A percentile compares a stretch with the other conserved stretches of the same genome.
phyloP scores from a whole-genome alignment of 2,888 invertebrate genomes.

The Drosophila dives region DNA sequence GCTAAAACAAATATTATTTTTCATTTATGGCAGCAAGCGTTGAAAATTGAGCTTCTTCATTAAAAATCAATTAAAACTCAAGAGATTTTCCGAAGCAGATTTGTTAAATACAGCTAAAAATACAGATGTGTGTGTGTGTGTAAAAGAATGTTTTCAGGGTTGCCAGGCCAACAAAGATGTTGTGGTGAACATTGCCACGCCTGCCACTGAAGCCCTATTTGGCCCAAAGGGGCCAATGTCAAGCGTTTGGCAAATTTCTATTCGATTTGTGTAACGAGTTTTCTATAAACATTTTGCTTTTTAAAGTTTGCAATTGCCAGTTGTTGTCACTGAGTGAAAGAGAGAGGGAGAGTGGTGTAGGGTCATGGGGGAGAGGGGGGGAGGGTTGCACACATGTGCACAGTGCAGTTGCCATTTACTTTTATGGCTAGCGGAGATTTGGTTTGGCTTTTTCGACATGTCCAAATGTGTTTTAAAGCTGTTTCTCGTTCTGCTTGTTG shows the following conservation, averaged over 20 bases:
- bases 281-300: conserved; percentile 79
- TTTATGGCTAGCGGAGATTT: conserved; percentile 30
- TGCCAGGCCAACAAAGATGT: conserved; percentile 13
- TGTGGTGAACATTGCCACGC: conserved; percentile 27
- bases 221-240: conserved; percentile 49
- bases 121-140: conserved; percentile 10
- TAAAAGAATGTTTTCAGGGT: conserved; percentile 32
- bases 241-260: conserved; percentile 69
- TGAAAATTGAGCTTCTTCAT: background rate
- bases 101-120: conserved; percentile 5
- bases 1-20: background rate
- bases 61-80: conserved; percentile 1
- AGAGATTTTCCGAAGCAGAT: background rate
- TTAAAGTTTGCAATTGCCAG: conserved; percentile 73
- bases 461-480: conserved; percentile 77
- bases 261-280: conserved; percentile 80
- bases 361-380: background rate
- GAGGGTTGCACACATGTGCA: conserved; percentile 28
- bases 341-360: background rate
- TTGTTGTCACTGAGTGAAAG: conserved; percentile 21
- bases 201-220: conserved; percentile 15
- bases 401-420: conserved; percentile 31
- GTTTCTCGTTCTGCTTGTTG: conserved; percentile 62
- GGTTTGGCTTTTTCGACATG: conserved; percentile 55
- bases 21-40: background rate